phyloP scores from a whole-genome alignment of 2,888 invertebrate genomes.

The Ochropleura plecta region DNA sequence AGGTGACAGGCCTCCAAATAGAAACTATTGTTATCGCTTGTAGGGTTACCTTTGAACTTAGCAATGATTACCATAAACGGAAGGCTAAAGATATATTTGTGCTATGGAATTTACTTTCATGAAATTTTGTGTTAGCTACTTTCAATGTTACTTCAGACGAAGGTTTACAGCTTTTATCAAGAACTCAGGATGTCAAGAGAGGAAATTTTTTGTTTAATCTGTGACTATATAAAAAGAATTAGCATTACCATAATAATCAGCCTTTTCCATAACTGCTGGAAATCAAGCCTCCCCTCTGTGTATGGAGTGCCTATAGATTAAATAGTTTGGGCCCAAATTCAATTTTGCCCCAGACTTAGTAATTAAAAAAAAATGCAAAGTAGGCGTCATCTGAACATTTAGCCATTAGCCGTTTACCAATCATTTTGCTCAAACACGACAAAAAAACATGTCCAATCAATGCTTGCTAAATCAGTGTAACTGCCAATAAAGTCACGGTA shows the following conservation, averaged over 20 bases:
- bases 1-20: constrained; percentile 64
- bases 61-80: constrained; percentile 66
- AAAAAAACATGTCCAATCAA: constrained; percentile 34
- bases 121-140: constrained; percentile 12
- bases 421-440: neutral
- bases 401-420: no score
- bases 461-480: constrained; percentile 45
- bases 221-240: neutral
- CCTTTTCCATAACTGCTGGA: no score
- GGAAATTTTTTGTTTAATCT: constrained; percentile 1
- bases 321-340: no score
- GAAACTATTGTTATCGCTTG: constrained; percentile 70
- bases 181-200: neutral
- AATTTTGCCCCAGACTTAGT: no score
- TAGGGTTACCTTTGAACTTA: constrained; percentile 79
- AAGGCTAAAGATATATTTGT: constrained; percentile 36
- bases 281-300: no score
- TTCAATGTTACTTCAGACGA: neutral
- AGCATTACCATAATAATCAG: no score
- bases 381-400: no score
- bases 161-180: neutral
- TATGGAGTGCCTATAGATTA: no score
- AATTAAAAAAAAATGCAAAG: no score
- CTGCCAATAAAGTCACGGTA: constrained; percentile 45
- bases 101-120: constrained; percentile 9